Evolutionary conservation across 1,140 invertebrate genomes (phyloP).

Genomic region (Dendroctonus ponderosae): DNA sequence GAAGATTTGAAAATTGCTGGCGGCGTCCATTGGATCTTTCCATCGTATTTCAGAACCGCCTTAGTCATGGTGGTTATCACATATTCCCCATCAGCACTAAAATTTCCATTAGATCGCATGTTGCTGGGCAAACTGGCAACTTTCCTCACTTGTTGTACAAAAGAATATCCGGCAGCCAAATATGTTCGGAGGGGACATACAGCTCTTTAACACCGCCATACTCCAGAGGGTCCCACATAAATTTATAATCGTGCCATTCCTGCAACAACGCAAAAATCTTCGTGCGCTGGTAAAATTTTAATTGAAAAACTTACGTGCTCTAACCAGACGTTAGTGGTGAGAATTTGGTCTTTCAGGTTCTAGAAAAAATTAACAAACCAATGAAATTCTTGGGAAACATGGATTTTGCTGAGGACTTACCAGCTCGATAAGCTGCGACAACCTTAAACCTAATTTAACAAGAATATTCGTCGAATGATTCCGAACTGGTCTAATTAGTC

Average conservation of each 20-base stretch:
- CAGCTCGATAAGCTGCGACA: constrained; percentile 95
- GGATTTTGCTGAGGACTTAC: constrained; percentile 58
- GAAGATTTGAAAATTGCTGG: constrained; percentile 98
- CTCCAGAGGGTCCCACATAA: constrained; percentile 91
- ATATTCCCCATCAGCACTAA: constrained; percentile 96
- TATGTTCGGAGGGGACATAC: constrained; percentile 89
- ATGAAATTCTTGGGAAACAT: constrained; percentile 10
- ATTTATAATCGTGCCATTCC: constrained; percentile 97
- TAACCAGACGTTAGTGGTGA: constrained; percentile 94
- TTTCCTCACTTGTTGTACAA: constrained; percentile 89
- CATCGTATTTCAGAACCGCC: constrained; percentile 85
- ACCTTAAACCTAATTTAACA: constrained; percentile 85
- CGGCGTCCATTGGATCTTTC: constrained; percentile 88
- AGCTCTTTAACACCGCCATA: constrained; percentile 93
- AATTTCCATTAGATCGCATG: neutral
- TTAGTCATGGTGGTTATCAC: constrained; percentile 98
- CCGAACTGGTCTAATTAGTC: constrained; percentile 87
- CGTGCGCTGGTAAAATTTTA: neutral
- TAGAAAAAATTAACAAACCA: constrained; percentile 56
- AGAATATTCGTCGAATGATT: constrained; percentile 92
- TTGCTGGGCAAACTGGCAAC: neutral
- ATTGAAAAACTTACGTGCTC: constrained; percentile 75
- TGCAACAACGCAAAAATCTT: constrained; percentile 46
- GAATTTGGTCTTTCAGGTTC: constrained; percentile 95
- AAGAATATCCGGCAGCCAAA: constrained; percentile 94